Base-by-base conservation (phyloP, 2,113 vertebrate genomes). In the Galeopterus variegatus region DNA sequence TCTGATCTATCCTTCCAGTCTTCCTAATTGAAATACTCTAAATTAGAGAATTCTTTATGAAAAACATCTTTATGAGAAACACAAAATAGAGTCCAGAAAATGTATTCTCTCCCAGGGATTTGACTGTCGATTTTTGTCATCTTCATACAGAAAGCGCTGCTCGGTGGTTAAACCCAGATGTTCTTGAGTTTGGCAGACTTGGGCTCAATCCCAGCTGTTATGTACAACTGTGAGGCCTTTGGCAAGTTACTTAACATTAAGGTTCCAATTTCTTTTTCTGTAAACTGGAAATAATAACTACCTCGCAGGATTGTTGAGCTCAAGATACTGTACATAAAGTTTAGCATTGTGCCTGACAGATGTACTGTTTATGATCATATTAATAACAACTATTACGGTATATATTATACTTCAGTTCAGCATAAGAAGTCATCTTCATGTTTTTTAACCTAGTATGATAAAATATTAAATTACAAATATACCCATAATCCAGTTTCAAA, bases 401-500 rank as follows among this genome's bases (percentile, higher is more conserved):
- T 48, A 33, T 45, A 54, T 93, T 50, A 62, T 48, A 23, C 31
- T n/a, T 81, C 8, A 18, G 18, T 65, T 70, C 23, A 79, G 21
- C 18, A 72, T 19, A 93, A 94, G 24, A 77, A 75, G 33, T 12
- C 8, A 79, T 64, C 36, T 64, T 84, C 36, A 52, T 58, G 52
- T 86, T 28, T 79, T 82, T 80, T 64, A 69, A 28, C 33, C 10
- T 79, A 90, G 7, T 48, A 64, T 62, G 50, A 84, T 84, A 19
- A 79, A 77, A 93, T 90, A 13, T 24, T 64, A 73, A 81, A 23
- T 72, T 92, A 50, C 58, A 76, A 89, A 24, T 65, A 70, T 87
- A 56, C 23, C 0, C 11, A 24, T 76, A 88, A 83, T 77, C 62
- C 21, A 67, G 14, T 89, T 94, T 96, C 77, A 80, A 92, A 85